Evolutionary conservation across 2,113 vertebrate species (phyloP).

Genomic region (Paradoxurus hermaphroditus): DNA sequence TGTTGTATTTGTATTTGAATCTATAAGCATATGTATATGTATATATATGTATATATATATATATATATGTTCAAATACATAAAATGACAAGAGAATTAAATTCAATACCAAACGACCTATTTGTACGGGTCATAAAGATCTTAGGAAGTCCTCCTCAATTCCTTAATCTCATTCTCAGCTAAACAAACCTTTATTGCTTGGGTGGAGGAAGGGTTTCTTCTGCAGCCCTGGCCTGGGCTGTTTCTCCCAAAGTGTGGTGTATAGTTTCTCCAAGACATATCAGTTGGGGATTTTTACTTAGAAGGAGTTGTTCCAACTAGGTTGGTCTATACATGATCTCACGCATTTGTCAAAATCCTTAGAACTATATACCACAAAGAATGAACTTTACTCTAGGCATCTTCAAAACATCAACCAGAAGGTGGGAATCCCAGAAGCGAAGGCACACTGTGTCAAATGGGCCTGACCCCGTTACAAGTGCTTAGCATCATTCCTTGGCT

Average conservation of each 20-base stretch:
- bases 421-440: accelerated
- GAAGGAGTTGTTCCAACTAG: neutral
- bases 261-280: neutral
- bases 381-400: neutral
- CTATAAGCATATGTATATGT: too few relatives aligned
- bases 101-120: neutral
- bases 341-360: neutral
- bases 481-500: neutral
- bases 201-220: neutral
- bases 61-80: neutral
- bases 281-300: neutral
- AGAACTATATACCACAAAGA: neutral
- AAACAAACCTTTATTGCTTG: neutral
- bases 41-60: too few relatives aligned
- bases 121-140: neutral
- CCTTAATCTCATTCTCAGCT: neutral
- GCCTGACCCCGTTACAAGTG: neutral
- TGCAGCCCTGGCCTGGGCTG: neutral
- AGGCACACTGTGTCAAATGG: neutral
- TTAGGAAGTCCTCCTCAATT: neutral
- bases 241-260: neutral
- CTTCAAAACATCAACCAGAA: neutral
- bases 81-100: neutral
- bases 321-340: neutral
- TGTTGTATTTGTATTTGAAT: too few relatives aligned